phyloP scores from a whole-genome alignment of 2,797 vertebrate species.

The Setipinna tenuifilis region DNA sequence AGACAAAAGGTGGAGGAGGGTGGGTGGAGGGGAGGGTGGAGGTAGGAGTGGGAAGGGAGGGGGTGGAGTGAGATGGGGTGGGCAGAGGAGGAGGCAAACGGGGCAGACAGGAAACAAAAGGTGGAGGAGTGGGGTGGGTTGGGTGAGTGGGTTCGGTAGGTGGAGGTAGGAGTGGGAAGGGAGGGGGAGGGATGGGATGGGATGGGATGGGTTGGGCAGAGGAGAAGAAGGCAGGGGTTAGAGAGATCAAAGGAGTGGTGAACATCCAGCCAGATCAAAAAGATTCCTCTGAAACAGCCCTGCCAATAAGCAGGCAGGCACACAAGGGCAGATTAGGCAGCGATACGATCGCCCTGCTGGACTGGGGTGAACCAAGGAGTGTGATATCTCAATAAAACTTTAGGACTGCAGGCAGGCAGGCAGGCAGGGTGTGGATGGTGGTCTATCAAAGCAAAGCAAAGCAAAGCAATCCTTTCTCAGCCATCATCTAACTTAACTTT shows the following conservation, averaged over 20 bases:
- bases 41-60: too few species aligned
- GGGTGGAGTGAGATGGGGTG: too few species aligned
- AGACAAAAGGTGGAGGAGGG: conserved; percentile 6
- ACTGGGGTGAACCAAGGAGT: not conserved
- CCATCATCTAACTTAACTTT: too few species aligned
- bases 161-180: too few species aligned
- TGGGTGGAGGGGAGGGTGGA: not conserved
- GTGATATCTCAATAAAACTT: not conserved
- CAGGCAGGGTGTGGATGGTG: not conserved
- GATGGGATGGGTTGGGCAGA: not conserved
- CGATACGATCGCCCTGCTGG: not conserved
- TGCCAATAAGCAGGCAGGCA: not conserved
- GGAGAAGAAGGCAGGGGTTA: not conserved
- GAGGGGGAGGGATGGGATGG: too few species aligned
- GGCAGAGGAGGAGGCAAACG: conserved; percentile 6
- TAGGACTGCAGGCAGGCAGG: not conserved
- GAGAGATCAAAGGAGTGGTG: conserved; percentile 20
- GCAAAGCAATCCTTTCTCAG: too few species aligned
- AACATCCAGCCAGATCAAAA: conserved; percentile 7
- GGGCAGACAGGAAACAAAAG: conserved; percentile 15
- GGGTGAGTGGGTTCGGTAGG: too few species aligned
- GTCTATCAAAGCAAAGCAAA: too few species aligned
- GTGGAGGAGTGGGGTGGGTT: not conserved
- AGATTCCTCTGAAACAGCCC: conserved; percentile 2
- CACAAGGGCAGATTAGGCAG: not conserved